Base-by-base conservation (phyloP, 2,888 invertebrate genomes). In the Drosophila mimetica region DNA sequence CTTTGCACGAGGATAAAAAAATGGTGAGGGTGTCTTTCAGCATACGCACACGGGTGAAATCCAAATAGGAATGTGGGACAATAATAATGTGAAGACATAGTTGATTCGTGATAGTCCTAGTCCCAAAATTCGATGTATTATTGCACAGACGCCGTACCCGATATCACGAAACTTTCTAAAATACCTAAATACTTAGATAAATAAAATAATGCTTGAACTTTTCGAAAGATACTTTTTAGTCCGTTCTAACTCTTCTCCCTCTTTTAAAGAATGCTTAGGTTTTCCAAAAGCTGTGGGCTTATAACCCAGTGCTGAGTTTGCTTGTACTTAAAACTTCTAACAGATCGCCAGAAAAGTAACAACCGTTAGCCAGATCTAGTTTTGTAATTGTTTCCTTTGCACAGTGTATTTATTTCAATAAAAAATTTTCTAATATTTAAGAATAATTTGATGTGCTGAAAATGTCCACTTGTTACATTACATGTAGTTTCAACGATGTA, bases 41-140 rank as follows among this genome's bases (percentile, higher is more conserved):
- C 92, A 91, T 53, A 82, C 78, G 74, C 76, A 86, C 28, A 91
- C 90, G 1, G 91, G 91, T 1, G 91, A 92, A 52, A 74, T 90
- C 16, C 91, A 91, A 67, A 91, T 91, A 53, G 91, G 91, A 4
- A 85, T 90, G 65, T 91, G 91, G 91, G 79, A 83, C 41, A 78
- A 88, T 34, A 89, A 85, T 65, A 66, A 86, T 16, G 90, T 88
- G 16, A 89, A 87, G 58, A 63, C 79, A 0, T 91, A 92, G 1
- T 67, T 91, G 14, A 82, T 90, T 71, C 87, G 86, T 51, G 91
- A 92, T 54, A 89, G 90, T 7, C 73, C 18, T 54, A 89, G 90
- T 7, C 73, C 18, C 0, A 5, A 75, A 22, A 79, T 91, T 0
- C 70, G 90, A 53, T 82, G 89, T 25, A 85, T 69, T 0, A 61